Evolutionary conservation across 2,888 invertebrate genomes (phyloP).

Genomic region (Tillus elongatus): DNA sequence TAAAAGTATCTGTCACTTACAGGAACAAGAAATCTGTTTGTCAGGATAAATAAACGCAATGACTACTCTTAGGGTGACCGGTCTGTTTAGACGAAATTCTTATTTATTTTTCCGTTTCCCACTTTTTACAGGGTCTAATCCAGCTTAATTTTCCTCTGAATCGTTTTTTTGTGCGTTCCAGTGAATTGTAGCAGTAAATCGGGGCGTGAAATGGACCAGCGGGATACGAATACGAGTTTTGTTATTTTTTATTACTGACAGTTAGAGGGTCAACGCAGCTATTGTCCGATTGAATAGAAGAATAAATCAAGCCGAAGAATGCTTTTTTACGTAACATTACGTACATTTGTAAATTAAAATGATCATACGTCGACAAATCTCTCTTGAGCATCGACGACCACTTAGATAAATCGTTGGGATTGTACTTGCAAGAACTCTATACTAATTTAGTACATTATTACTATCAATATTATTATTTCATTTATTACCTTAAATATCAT

Average conservation of each 20-base stretch:
- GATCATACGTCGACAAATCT: too few species aligned
- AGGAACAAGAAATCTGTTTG: too few species aligned
- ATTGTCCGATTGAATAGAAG: slow-evolving; percentile 25
- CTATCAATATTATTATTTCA: too few species aligned
- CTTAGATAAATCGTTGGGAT: too few species aligned
- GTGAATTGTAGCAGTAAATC: slow-evolving; percentile 26
- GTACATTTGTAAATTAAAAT: too few species aligned
- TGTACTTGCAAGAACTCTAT: too few species aligned
- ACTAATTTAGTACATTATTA: too few species aligned
- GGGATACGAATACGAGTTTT: slow-evolving; percentile 24
- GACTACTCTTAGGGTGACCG: too few species aligned
- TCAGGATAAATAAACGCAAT: too few species aligned
- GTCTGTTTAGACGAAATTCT: slow-evolving; percentile 28
- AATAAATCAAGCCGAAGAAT: slow-evolving; percentile 30
- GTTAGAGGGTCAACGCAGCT: slow-evolving; percentile 24
- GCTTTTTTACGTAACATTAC: slow-evolving; percentile 35
- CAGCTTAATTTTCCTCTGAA: slow-evolving; percentile 39
- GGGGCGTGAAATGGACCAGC: slow-evolving; percentile 35
- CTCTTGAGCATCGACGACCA: too few species aligned
- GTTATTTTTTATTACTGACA: slow-evolving; percentile 29
- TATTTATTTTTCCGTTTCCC: slow-evolving; percentile 43
- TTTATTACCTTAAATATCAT: too few species aligned
- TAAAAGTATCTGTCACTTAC: too few species aligned
- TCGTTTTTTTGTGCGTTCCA: slow-evolving; percentile 27
- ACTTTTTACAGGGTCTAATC: slow-evolving; percentile 36